Evolutionary conservation across 2,888 invertebrate species (phyloP).

Genomic region (Andrena praecox): DNA sequence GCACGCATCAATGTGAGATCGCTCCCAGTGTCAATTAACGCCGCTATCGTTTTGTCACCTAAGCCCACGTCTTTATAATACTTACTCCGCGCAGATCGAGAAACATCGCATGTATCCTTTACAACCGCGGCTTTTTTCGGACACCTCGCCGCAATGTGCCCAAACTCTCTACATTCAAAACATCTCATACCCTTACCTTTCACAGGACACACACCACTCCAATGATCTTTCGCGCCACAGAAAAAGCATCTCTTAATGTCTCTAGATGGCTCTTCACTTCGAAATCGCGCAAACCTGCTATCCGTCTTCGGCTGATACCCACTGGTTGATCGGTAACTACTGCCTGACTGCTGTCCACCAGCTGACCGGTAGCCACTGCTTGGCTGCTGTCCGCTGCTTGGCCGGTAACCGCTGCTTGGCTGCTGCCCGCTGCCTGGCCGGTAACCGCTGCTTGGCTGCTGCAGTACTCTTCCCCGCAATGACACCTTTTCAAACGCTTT

Average conservation of each 20-base stretch:
- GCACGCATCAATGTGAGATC: conserved; percentile 44
- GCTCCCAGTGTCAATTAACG: conserved; percentile 18
- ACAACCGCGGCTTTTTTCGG: neutral
- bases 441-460: neutral
- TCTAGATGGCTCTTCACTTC: neutral
- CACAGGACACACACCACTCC: neutral
- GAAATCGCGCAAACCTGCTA: neutral
- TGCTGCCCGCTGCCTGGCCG: neutral
- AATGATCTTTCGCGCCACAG: neutral
- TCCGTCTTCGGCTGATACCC: neutral
- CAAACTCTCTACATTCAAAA: conserved; percentile 6
- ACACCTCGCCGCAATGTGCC: neutral
- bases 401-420: neutral
- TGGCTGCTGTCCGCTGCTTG: neutral
- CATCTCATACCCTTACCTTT: neutral
- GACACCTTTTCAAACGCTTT: conserved; percentile 4
- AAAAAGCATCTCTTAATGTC: neutral
- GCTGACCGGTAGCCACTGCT: too few relatives aligned
- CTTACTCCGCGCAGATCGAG: neutral
- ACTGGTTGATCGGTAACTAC: neutral
- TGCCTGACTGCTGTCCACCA: neutral
- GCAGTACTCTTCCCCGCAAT: neutral
- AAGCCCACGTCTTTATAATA: neutral
- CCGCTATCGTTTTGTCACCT: neutral
- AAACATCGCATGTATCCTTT: neutral